A percentile compares a stretch with the other conserved stretches of the same genome.
Conservation (phyloP, 2,888 invertebrate species). For the Candidula unifasciata region DNA sequence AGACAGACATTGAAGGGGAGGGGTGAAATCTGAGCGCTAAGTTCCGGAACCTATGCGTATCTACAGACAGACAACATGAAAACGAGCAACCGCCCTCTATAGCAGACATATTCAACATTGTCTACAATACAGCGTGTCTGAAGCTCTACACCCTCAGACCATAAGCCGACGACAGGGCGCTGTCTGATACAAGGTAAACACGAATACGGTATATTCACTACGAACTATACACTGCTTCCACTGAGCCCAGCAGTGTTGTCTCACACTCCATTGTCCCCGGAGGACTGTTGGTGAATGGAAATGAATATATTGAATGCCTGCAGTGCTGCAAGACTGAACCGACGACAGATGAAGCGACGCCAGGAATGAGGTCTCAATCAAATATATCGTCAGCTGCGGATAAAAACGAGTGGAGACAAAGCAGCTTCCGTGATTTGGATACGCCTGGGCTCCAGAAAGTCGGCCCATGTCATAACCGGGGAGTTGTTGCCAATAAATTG, state of each 20-base stretch:
- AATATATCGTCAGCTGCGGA: not conserved
- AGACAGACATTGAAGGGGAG: too few species aligned
- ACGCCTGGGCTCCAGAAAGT: not conserved
- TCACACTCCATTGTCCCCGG: not conserved
- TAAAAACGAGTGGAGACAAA: not conserved
- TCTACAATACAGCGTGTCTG: too few species aligned
- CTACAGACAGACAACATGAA: too few species aligned
- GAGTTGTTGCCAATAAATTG: not conserved
- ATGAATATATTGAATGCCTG: constrained; percentile 9
- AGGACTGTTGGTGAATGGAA: not conserved
- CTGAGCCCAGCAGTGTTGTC: not conserved
- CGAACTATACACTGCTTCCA: not conserved
- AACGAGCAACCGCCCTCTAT: too few species aligned
- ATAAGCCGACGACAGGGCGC: too few species aligned
- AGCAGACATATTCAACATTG: too few species aligned
- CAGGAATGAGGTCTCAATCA: not conserved
- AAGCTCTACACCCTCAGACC: too few species aligned
- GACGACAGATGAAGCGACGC: not conserved
- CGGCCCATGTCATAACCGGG: not conserved
- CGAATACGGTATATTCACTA: too few species aligned
- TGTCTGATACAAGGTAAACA: not conserved
- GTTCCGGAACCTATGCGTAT: too few species aligned
- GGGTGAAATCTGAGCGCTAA: not conserved
- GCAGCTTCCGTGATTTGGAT: too few species aligned
- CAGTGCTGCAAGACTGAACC: not conserved